Base-by-base conservation (phyloP, 37 sponge, comb jelly and placozoan genomes). In the Aphrocallistes beatrix region DNA sequence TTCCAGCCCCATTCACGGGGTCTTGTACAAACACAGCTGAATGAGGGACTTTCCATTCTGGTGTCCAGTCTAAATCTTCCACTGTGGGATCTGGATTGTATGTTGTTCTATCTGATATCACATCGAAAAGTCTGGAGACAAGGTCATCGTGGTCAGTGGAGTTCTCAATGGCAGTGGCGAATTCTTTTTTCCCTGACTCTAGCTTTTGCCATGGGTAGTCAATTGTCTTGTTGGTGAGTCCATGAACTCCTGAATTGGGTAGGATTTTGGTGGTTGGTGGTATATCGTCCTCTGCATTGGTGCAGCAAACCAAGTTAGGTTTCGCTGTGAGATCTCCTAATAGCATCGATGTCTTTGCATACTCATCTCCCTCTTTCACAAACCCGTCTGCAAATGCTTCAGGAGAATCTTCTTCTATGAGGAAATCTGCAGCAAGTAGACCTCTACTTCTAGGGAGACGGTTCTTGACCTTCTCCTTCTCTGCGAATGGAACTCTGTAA, bases 171-270 rank as follows among this genome's bases (percentile, higher is more conserved):
- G n/a, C 75, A 3, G 10, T 21, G 34, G 85, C 16, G 83, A 93
- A 93, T 39, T 38, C 82, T 39, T 87, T 48, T 39, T 89, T 90
- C 6, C 93, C 93, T 34, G 47, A 16, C 36, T 42, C 81, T 16
- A 87, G 86, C 60, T 93, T 93, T 60, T 84, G 83, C 93, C 93
- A 93, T 1, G 93, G 93, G 34, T 89, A 83, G 69, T 93, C 88
- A 39, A 93, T 82, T 1, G 37, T 38, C 0, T 36, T 39, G 49
- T 93, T 93, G 81, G 87, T 84, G 48, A 93, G 89, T 1, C 89
- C 89, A 60, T 93, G 87, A 34, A 82, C 38, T 36, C 93, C 93
- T 36, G 84, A 47, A 1, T 0, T 0, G 1, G 83, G 82, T 1
- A 21, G 39, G 13, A 1, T 23, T 1, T 83, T 84, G 17, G 51